Evolutionary conservation across 2,797 vertebrate species (phyloP).

Genomic region (Alfaro cultratus): DNA sequence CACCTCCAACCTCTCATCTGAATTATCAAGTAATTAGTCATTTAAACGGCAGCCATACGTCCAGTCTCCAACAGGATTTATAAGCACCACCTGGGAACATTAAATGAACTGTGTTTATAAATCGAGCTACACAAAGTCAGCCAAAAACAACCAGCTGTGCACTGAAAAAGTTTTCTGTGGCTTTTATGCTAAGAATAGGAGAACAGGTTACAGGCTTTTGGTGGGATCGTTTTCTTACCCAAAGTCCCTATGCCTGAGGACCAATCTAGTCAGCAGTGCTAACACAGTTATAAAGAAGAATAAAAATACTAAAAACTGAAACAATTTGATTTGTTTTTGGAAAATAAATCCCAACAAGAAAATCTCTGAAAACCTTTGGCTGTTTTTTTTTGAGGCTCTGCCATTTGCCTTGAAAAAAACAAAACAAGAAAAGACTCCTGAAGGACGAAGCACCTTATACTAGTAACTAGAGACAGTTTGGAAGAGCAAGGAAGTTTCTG

Average conservation of each 20-base stretch:
- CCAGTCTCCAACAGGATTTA: not conserved
- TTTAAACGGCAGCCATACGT: not conserved
- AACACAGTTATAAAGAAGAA: not conserved
- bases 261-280: not conserved
- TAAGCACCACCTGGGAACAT: not conserved
- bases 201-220: not conserved
- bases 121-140: not conserved
- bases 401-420: not conserved
- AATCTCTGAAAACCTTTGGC: not conserved
- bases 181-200: not conserved
- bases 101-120: not conserved
- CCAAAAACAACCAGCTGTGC: not conserved
- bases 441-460: constrained; percentile 27
- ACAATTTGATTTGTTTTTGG: not conserved
- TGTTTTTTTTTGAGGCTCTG: fast-evolving
- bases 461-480: constrained; percentile 65
- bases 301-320: not conserved
- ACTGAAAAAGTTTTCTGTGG: not conserved
- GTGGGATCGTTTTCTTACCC: not conserved
- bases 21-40: not conserved
- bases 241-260: not conserved
- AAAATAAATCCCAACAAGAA: not conserved
- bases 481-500: constrained; percentile 52
- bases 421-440: constrained; percentile 6
- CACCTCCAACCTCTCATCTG: not conserved